Percentiles rank a stretch among this genome's conserved stretches.
Evolutionary conservation across 2,888 invertebrate genomes (phyloP).

Genomic region (Drosophila antonietae): DNA sequence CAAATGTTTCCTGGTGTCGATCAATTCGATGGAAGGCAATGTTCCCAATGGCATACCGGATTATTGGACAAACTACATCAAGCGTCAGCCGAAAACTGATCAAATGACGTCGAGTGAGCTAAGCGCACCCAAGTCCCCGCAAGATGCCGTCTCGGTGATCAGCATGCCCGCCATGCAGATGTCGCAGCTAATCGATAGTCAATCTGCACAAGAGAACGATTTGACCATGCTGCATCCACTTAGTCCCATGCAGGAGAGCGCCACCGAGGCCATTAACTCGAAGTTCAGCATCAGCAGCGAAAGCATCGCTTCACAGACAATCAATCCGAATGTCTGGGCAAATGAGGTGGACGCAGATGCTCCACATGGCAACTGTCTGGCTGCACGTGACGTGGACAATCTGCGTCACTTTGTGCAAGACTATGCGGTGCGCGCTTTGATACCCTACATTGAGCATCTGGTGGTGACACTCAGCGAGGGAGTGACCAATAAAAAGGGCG

Average conservation of each 20-base stretch:
- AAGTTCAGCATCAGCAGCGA: conserved; percentile 86
- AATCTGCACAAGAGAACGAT: conserved; percentile 73
- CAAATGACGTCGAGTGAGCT: conserved; percentile 83
- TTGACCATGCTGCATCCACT: conserved; percentile 89
- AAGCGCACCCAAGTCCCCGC: conserved; percentile 87
- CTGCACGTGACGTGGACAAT: conserved; percentile 93
- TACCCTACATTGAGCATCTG: conserved; percentile 96
- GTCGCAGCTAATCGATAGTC: conserved; percentile 63
- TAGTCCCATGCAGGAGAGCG: conserved; percentile 89
- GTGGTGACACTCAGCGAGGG: conserved; percentile 92
- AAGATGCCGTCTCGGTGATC: conserved; percentile 85
- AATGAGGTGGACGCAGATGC: conserved; percentile 86
- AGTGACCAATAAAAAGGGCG: conserved; percentile 94
- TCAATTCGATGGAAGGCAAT: conserved; percentile 91
- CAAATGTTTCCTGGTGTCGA: conserved; percentile 94
- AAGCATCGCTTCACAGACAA: conserved; percentile 86
- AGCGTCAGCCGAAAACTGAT: conserved; percentile 86
- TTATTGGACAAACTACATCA: conserved; percentile 93
- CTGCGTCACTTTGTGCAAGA: conserved; percentile 94
- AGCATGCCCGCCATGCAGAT: conserved; percentile 83
- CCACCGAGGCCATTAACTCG: conserved; percentile 86
- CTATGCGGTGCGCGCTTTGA: conserved; percentile 92
- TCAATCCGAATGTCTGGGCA: conserved; percentile 87
- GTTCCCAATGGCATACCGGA: conserved; percentile 89
- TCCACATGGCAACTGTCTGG: conserved; percentile 90